These are phyloP conservation scores for Vanessa tameamea DNA, from an alignment of 1,140 invertebrate genomes.

Conservation along the genomic window DNA sequence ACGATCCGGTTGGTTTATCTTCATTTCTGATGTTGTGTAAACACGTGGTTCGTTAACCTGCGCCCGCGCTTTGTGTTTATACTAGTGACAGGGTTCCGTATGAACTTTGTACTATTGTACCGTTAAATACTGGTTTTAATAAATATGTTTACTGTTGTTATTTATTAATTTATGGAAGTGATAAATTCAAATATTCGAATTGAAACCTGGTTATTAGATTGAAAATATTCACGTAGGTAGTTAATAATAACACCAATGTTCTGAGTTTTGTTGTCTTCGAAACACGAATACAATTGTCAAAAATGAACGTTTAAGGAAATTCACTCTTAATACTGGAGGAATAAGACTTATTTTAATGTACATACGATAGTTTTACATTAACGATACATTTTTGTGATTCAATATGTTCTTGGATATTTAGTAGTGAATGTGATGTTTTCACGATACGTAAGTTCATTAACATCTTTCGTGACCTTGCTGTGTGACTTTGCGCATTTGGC, in stretches of 20 bases:
- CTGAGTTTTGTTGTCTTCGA: no score
- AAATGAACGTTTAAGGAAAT: not conserved
- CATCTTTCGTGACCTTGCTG: conserved; percentile 24
- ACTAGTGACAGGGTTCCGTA: not conserved
- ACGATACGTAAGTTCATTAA: conserved; percentile 33
- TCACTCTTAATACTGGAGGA: not conserved
- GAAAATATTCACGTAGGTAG: no score
- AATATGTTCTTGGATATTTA: conserved; percentile 2
- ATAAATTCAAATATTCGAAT: no score
- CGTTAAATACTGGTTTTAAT: not conserved
- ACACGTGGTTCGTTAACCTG: conserved; percentile 35
- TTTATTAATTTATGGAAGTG: not conserved
- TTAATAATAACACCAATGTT: no score
- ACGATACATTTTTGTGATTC: not conserved
- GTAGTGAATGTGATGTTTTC: conserved; percentile 12
- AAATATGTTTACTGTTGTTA: not conserved
- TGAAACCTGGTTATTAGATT: no score
- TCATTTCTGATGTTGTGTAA: conserved; percentile 27
- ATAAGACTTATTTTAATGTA: not conserved
- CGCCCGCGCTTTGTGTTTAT: conserved; percentile 19
- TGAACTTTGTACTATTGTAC: not conserved
- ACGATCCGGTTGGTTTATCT: conserved; percentile 24
- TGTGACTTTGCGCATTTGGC: conserved; percentile 33
- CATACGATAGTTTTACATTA: not conserved
- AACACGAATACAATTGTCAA: no score